Evolutionary conservation across 1,140 invertebrate genomes (phyloP), one percentile per base, ranked within the genome.

Genomic region (Linepithema humile): DNA sequence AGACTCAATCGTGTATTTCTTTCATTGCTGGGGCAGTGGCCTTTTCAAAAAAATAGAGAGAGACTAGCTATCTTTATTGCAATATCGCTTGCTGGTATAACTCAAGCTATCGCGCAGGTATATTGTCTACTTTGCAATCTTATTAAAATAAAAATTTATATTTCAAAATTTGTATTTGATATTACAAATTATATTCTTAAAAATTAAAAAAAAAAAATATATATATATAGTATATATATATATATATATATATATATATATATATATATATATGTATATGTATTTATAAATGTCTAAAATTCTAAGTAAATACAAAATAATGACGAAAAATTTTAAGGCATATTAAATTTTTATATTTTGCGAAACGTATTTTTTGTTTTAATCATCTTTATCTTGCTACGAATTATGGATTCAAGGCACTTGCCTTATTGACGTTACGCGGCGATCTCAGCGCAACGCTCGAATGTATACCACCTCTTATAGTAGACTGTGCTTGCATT

Each of bases 381-480:
- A 15, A 60, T 3, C 35, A 12, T 75, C 20, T 35, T 77, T n/a
- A 38, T 53, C 4, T 26, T 3, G 10, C 12, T 3, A n/a, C 3
- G 10, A 64, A 64, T 40, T 17, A 20, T 23, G 48, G 3, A 32
- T 80, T 43, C n/a, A 80, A 80, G 64, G n/a, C 62, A 43, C 35
- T 80, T 9, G 75, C 75, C n/a, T 40, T 80, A 20, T 12, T 57
- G 23, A 80, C 75, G 12, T 55, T 80, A 55, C 32, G 12, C 12
- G 26, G 2, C 17, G 64, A 80, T 17, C 0, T 70, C 15, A 35
- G 43, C 6, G 75, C 35, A 17, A 55, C 3, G 12, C 12, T 80
- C 7, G 75, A 80, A 20, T 80, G 64, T 43, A 32, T 55, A 70
- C 75, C 64, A 55, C n/a, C 75, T 2, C 75, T 80, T 4, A 55